Evolutionary conservation across 2,113 vertebrate genomes (phyloP).

Genomic region (Sprattus sprattus): DNA sequence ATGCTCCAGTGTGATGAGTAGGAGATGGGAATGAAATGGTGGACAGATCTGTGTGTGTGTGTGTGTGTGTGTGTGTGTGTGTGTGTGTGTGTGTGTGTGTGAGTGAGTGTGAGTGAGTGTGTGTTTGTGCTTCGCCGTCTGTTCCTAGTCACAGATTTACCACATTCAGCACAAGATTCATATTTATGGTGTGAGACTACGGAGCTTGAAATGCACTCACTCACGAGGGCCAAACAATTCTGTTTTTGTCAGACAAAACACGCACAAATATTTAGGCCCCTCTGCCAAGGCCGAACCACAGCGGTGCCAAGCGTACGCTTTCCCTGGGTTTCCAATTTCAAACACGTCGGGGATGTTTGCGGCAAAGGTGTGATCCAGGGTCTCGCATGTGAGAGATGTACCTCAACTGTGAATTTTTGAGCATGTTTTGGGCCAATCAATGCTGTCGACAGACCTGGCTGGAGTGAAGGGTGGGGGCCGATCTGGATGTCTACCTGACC

Average conservation of each 20-base stretch:
- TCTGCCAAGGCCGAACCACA: neutral
- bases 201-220: conserved; percentile 1
- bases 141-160: conserved; percentile 1
- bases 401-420: neutral
- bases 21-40: conserved; percentile 51
- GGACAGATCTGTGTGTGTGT: conserved; percentile 23
- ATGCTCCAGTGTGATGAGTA: conserved; percentile 68
- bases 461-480: neutral
- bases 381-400: neutral
- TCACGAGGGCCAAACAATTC: conserved; percentile 11
- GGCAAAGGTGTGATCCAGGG: neutral
- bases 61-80: neutral
- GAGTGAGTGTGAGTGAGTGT: neutral
- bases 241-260: conserved; percentile 2
- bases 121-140: neutral
- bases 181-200: neutral
- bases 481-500: neutral
- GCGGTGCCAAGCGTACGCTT: neutral
- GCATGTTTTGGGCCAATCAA: neutral
- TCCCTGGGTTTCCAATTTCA: neutral
- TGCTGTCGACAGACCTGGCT: neutral
- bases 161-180: neutral
- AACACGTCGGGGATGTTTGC: neutral
- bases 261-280: conserved; percentile 8
- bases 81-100: neutral